Percentiles rank a stretch among this genome's conserved stretches.
Evolutionary conservation across 2,113 vertebrate genomes (phyloP).

Genomic region (Bucco capensis): DNA sequence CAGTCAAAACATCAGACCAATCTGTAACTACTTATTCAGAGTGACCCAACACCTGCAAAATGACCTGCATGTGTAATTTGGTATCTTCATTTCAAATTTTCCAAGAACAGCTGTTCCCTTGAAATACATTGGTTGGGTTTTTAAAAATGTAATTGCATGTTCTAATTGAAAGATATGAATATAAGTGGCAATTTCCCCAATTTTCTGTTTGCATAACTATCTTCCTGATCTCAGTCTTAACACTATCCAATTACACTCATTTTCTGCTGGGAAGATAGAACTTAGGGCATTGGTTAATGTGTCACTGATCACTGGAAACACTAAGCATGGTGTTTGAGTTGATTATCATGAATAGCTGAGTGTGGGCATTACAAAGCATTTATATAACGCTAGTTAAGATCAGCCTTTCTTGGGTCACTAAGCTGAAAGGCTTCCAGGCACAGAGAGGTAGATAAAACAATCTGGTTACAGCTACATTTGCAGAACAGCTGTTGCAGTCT

Average conservation of each 20-base stretch:
- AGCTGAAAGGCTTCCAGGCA: constrained; percentile 10
- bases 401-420: not conserved
- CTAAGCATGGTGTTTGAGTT: not conserved
- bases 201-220: not conserved
- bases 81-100: not conserved
- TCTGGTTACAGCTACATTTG: not conserved
- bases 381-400: not conserved
- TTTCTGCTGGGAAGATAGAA: not conserved
- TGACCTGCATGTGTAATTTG: not conserved
- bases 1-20: not conserved
- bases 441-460: not conserved
- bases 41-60: not conserved
- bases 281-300: not conserved
- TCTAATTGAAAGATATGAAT: not conserved
- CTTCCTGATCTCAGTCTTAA: not conserved
- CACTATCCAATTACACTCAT: not conserved
- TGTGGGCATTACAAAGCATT: not conserved
- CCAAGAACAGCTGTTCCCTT: not conserved
- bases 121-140: not conserved
- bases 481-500: not conserved
- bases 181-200: not conserved
- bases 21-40: not conserved
- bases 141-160: not conserved
- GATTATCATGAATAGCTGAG: not conserved
- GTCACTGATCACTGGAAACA: not conserved